Base-by-base conservation (phyloP, 2,113 vertebrate genomes). In the Columba livia region DNA sequence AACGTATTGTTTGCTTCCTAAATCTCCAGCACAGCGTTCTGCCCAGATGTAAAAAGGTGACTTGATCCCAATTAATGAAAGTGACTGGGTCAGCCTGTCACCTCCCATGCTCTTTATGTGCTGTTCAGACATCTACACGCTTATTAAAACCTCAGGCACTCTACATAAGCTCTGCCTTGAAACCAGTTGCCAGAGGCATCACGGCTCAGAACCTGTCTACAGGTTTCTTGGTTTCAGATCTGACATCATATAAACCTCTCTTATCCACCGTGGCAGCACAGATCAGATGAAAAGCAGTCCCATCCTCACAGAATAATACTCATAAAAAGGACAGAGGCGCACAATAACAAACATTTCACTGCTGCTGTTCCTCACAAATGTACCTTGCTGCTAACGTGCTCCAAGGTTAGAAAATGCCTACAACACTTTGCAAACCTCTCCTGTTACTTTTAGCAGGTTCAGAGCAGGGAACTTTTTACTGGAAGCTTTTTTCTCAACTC, bases 41-140 rank as follows among this genome's bases (percentile, higher is more conserved):
- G 97, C 98, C 98, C 98, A 97, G 98, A 98, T 97, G 97, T 95
- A 96, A 97, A 98, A 98, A 98, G 97, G 98, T 98, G 98, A 98
- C 98, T 98, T 99, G 99, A 99, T 99, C 98, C 98, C 99, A 99
- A 99, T 99, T 99, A 99, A 98, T 98, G 98, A 98, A 98, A 99
- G 98, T 98, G 98, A 97, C 98, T 98, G 98, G 98, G 98, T 98
- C 98, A 98, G 98, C 98, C 97, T 99, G 98, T 99, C 99, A 99
- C 98, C 97, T 98, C 97, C 96, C 98, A 98, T 99, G 98, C 98
- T 98, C 98, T 97, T 99, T 98, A 98, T 97, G 79, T 91, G 88
- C 54, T 94, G 96, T 96, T 98, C 96, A 90, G 96, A 97, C 88
- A 97, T 97, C 94, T 94, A 97, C 95, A 94, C 38, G 91, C 97